Conservation (phyloP, 2,797 vertebrate genomes). For the Peromyscus melanophrys region DNA sequence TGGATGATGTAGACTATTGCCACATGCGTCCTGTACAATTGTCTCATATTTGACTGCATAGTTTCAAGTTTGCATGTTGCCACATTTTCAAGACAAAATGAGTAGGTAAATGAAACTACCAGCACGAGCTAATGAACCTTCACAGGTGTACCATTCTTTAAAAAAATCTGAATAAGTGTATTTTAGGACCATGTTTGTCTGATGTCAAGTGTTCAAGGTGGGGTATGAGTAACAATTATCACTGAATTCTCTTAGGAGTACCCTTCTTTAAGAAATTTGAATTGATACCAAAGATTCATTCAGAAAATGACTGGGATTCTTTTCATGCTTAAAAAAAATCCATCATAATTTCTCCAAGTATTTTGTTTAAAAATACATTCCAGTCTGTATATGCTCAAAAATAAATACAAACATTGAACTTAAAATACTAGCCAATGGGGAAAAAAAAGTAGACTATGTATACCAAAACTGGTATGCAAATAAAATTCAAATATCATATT, state of each 20-base stretch:
- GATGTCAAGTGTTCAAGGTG: background rate
- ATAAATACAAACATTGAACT: conserved; percentile 46
- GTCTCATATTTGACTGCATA: background rate
- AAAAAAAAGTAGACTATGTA: background rate
- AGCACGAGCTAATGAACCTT: background rate
- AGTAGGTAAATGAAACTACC: background rate
- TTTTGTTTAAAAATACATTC: conserved; percentile 37
- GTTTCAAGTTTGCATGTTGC: background rate
- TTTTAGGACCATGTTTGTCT: background rate
- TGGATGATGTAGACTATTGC: background rate
- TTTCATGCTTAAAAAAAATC: background rate
- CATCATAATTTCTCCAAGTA: conserved; percentile 5
- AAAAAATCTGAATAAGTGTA: background rate
- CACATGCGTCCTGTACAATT: background rate
- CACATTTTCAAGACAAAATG: background rate
- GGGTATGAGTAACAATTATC: background rate
- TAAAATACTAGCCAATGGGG: conserved; percentile 26
- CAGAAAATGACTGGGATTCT: background rate
- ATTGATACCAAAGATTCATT: background rate
- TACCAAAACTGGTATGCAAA: conserved; percentile 33
- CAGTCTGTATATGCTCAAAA: conserved; percentile 47
- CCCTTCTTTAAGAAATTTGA: conserved; percentile 24
- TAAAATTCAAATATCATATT: background rate
- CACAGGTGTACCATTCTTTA: background rate
- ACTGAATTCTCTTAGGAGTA: background rate